Conservation (phyloP, 2,888 invertebrate genomes). For the Tachystola acroxantha region DNA sequence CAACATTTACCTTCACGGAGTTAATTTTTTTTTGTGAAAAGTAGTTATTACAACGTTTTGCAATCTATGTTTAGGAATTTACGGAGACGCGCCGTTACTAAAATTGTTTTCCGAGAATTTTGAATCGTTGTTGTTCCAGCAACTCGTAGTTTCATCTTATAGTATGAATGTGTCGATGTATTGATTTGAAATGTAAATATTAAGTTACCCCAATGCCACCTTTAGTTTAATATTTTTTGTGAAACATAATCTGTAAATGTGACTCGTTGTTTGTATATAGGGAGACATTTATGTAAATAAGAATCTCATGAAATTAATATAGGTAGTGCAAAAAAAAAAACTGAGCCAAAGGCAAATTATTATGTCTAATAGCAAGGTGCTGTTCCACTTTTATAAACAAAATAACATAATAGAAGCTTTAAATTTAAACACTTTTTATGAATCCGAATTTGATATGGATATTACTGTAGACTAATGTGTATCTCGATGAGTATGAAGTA, state of each 20-base stretch:
- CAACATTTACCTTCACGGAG: too few relatives aligned
- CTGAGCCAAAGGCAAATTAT: slow-evolving; percentile 68
- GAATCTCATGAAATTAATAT: slow-evolving; percentile 47
- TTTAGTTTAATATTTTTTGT: slow-evolving; percentile 23
- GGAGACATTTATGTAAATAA: slow-evolving; percentile 27
- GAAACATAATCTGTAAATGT: slow-evolving; percentile 24
- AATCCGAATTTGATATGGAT: slow-evolving; percentile 48
- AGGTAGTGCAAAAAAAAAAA: slow-evolving; percentile 26
- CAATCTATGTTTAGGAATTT: too few relatives aligned
- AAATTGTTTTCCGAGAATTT: too few relatives aligned
- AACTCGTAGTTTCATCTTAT: neutral
- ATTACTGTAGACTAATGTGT: slow-evolving; percentile 13
- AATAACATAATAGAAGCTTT: slow-evolving; percentile 55
- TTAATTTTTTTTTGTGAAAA: too few relatives aligned
- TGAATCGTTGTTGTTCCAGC: too few relatives aligned
- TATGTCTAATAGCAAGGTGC: slow-evolving; percentile 64
- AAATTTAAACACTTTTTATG: slow-evolving; percentile 36
- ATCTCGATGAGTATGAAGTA: neutral
- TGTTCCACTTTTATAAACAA: slow-evolving; percentile 43
- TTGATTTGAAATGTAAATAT: slow-evolving; percentile 29
- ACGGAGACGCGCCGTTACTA: too few relatives aligned
- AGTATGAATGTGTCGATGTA: slow-evolving; percentile 22
- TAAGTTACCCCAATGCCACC: slow-evolving; percentile 41
- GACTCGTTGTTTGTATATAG: slow-evolving; percentile 35
- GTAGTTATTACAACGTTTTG: too few relatives aligned